Conservation (phyloP, 1,140 invertebrate species). For the Frieseomelitta varia region DNA sequence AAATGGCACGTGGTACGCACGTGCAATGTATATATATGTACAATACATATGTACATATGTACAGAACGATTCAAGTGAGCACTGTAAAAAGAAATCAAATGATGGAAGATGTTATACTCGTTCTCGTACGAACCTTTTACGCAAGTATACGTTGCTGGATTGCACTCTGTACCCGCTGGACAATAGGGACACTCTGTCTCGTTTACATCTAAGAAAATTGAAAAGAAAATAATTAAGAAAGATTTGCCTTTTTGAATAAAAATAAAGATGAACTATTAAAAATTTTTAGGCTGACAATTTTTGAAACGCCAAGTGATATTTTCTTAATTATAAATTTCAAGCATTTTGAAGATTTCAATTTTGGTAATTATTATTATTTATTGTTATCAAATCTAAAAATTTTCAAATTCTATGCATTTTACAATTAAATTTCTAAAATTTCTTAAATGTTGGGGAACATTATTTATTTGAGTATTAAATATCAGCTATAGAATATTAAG, state of each 20-base stretch:
- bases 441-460: too few relatives aligned
- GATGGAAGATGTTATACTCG: slow-evolving; percentile 26
- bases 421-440: too few relatives aligned
- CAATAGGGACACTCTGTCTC: slow-evolving; percentile 87
- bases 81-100: slow-evolving; percentile 20
- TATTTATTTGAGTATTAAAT: too few relatives aligned
- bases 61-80: slow-evolving; percentile 36
- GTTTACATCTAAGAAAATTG: slow-evolving; percentile 64
- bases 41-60: slow-evolving; percentile 63
- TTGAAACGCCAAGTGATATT: neutral
- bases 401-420: too few relatives aligned
- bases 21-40: slow-evolving; percentile 41
- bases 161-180: slow-evolving; percentile 88
- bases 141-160: slow-evolving; percentile 89
- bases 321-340: neutral
- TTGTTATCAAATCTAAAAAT: too few relatives aligned
- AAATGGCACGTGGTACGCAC: slow-evolving; percentile 27
- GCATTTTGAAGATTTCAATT: neutral
- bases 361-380: too few relatives aligned
- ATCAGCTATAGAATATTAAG: too few relatives aligned
- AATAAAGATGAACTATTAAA: neutral
- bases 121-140: slow-evolving; percentile 85
- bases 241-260: neutral
- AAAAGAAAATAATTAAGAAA: slow-evolving; percentile 14
- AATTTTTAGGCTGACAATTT: neutral